Base-by-base conservation (phyloP, 2,113 vertebrate genomes). In the Excalfactoria chinensis region DNA sequence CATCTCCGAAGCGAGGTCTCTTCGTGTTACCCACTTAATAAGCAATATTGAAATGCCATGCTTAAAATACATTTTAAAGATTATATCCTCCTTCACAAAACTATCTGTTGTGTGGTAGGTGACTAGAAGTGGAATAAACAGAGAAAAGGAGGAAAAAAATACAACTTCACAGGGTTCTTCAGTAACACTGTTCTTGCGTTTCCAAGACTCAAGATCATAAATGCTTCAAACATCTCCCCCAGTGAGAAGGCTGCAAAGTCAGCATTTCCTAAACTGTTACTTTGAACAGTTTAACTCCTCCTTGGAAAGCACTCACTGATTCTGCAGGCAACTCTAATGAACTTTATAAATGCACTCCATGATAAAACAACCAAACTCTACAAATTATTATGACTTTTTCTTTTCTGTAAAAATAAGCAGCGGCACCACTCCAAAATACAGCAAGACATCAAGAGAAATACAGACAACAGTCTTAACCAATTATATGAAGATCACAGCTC, bases 1-100 rank as follows among this genome's bases (percentile, higher is more conserved):
- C 70, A 69, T 60, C 43, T 86, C 88, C 67, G 88, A 86, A 87
- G 93, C 87, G 74, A 71, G 37, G 48, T 51, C 75, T 94, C 87
- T 85, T 92, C 79, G 60, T 49, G 72, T 92, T 93, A 87, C 35
- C 43, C 41, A 56, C 67, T 82, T 84, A 51, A 88, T 28, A 68
- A 93, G 69, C 60, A 85, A 62, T 82, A 80, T 79, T 93, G 56
- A 93, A 89, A 74, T 55, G 6, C 34, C 60, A 56, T 16, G 34
- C 62, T 32, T 63, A 88, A 93, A 80, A 70, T 71, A 73, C 13
- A 64, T 49, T 84, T 82, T 84, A 71, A 7, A 48, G 92, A 77
- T 63, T 56, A 40, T 68, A 46, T 41, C 74, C 43, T 89, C 78
- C 78, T 56, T 4, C 68, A 82, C 32, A 90, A 63, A 90, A 88